Percentiles rank a stretch among this genome's conserved stretches.
These are phyloP conservation scores for Hoplostethus atlanticus DNA, from an alignment of 2,797 vertebrate genomes.

Conservation along the genomic window DNA sequence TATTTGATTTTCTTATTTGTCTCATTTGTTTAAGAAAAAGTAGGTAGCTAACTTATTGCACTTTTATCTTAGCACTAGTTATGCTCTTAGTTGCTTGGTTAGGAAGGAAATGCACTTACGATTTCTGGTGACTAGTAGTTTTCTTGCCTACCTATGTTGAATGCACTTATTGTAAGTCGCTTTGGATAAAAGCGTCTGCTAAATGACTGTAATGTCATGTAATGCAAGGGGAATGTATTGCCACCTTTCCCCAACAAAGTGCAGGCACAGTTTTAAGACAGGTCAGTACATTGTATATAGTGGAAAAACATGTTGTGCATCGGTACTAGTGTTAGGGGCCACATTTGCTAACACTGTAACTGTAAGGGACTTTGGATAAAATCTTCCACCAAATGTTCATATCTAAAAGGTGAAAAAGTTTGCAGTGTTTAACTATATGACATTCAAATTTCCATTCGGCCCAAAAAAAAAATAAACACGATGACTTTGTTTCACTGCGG, in stretches of 20 bases:
- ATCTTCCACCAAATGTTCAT: neutral
- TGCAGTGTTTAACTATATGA: slow-evolving; percentile 9
- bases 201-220: too few species aligned
- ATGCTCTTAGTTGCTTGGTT: too few species aligned
- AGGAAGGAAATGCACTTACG: too few species aligned
- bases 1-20: too few species aligned
- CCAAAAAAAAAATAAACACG: neutral
- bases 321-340: neutral
- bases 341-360: neutral
- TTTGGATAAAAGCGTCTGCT: too few species aligned
- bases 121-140: too few species aligned
- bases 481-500: slow-evolving; percentile 46
- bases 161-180: too few species aligned
- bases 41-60: too few species aligned
- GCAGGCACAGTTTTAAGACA: neutral
- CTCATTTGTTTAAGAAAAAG: too few species aligned
- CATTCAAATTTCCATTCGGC: slow-evolving; percentile 25
- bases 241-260: slow-evolving; percentile 1
- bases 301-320: neutral
- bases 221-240: slow-evolving; percentile 3
- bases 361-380: slow-evolving; percentile 1
- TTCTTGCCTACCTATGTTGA: too few species aligned
- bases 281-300: neutral
- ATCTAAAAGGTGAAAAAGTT: neutral
- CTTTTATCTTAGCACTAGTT: too few species aligned